Conservation (phyloP, 2,797 vertebrate species). For the Saxicola maurus region DNA sequence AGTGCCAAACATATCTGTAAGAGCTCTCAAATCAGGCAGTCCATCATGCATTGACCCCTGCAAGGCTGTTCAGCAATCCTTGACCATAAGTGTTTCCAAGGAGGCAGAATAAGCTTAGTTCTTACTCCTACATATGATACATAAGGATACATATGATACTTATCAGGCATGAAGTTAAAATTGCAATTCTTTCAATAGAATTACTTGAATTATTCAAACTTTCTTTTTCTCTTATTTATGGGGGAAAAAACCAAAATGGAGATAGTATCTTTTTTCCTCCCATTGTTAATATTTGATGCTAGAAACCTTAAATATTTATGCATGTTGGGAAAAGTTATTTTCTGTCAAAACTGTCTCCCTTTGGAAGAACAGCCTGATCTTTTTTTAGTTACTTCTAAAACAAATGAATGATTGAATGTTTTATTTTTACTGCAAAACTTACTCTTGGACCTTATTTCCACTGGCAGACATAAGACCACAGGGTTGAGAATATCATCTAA, state of each 20-base stretch:
- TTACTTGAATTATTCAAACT: background rate
- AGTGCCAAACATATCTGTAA: background rate
- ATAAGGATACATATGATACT: fast-evolving
- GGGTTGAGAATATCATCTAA: background rate
- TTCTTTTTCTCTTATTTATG: background rate
- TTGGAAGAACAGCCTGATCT: background rate
- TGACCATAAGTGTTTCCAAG: background rate
- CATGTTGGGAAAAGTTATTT: background rate
- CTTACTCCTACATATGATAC: background rate
- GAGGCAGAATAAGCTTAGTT: background rate
- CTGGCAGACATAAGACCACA: background rate
- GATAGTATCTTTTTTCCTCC: background rate
- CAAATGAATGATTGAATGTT: background rate
- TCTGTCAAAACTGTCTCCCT: background rate
- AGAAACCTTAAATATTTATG: constrained; percentile 23
- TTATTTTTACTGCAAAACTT: background rate
- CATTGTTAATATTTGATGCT: background rate
- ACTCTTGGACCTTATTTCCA: background rate
- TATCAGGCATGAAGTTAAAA: background rate
- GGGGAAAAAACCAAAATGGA: fast-evolving
- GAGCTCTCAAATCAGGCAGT: background rate
- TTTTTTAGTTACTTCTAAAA: background rate
- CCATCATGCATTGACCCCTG: background rate
- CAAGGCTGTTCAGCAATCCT: background rate
- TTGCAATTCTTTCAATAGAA: background rate